Conservation (phyloP, 2,797 vertebrate genomes). For the Tolypeutes matacus region DNA sequence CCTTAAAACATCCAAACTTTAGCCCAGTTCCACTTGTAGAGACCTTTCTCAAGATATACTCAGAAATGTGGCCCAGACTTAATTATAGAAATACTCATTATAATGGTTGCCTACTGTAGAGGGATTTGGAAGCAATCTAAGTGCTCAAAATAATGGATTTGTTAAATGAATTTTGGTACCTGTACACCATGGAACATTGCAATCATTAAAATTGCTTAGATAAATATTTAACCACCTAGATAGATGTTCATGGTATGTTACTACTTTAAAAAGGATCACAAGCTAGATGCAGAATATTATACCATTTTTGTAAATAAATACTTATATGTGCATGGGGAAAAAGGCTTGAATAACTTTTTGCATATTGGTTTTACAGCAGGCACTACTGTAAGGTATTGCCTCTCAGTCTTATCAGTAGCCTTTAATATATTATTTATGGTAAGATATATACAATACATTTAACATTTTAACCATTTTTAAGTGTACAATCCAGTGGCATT, state of each 20-base stretch:
- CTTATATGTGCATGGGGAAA: not conserved
- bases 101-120: not conserved
- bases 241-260: not conserved
- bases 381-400: not conserved
- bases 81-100: slow-evolving; percentile 3
- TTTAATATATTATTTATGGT: not conserved
- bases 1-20: not conserved
- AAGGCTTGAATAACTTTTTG: not conserved
- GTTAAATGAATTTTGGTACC: not conserved
- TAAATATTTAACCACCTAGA: slow-evolving; percentile 21
- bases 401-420: not conserved
- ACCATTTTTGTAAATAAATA: not conserved
- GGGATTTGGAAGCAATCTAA: not conserved
- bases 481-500: no score
- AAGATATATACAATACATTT: no score
- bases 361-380: not conserved
- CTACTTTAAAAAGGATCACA: not conserved
- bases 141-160: not conserved
- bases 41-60: not conserved
- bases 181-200: not conserved
- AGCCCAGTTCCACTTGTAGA: no score
- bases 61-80: not conserved
- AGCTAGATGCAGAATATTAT: not conserved
- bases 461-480: no score
- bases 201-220: not conserved